These are phyloP conservation scores for Brachypodius melanocephalos DNA, from an alignment of 2,113 vertebrate genomes.

Conservation along the genomic window DNA sequence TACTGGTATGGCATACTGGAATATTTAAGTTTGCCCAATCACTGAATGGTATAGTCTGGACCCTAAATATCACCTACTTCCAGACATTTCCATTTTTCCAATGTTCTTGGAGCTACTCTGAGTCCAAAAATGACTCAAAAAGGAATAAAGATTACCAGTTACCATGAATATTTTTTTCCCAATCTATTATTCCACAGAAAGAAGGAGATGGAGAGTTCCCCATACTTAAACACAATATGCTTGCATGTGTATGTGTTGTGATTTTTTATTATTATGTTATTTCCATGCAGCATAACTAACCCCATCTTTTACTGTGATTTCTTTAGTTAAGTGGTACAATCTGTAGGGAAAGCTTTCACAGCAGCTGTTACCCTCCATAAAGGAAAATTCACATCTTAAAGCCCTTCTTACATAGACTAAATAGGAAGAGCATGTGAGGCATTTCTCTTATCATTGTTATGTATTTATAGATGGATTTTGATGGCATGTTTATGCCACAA, in stretches of 20 bases:
- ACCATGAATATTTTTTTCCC: background rate
- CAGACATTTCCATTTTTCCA: background rate
- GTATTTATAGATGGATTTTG: background rate
- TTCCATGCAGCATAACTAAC: background rate
- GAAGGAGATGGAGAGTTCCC: background rate
- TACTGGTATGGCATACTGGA: background rate
- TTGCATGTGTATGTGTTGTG: background rate
- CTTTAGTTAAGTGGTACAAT: background rate
- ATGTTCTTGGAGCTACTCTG: background rate
- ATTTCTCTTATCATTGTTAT: background rate
- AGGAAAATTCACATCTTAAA: background rate
- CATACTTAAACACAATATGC: background rate
- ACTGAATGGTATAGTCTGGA: background rate
- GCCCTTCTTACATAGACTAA: background rate
- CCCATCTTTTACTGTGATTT: background rate
- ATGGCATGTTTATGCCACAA: background rate
- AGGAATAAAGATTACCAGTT: background rate
- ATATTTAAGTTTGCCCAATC: background rate
- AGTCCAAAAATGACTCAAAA: background rate
- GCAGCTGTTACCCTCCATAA: background rate
- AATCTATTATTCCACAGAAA: background rate
- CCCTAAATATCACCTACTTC: background rate
- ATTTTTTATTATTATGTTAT: background rate
- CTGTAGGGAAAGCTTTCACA: background rate
- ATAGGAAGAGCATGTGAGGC: background rate